These are phyloP conservation scores for Xiphydria camelus DNA, from an alignment of 2,888 invertebrate species.

Conservation along the genomic window DNA sequence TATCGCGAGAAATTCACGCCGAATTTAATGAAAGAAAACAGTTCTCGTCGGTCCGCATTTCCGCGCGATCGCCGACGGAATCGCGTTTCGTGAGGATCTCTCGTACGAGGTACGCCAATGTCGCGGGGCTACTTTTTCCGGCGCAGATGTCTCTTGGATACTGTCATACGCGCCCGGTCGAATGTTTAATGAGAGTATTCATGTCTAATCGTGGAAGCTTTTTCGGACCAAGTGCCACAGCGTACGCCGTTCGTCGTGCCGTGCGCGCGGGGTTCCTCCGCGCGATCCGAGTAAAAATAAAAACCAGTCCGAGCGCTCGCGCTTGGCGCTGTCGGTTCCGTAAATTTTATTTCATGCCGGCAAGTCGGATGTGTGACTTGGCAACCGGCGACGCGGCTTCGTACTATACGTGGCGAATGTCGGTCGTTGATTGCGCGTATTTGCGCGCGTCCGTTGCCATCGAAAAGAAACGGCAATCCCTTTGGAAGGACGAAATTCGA, in stretches of 20 bases:
- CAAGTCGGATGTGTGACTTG: slow-evolving; percentile 1
- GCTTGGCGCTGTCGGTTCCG: too few relatives aligned
- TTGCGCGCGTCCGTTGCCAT: too few relatives aligned
- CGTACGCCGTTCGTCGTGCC: background rate
- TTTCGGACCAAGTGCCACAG: slow-evolving; percentile 4
- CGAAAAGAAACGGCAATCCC: too few relatives aligned
- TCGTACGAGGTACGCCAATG: slow-evolving; percentile 2
- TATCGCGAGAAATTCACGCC: too few relatives aligned
- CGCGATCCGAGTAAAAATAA: background rate
- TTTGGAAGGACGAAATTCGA: too few relatives aligned
- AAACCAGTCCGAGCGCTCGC: slow-evolving; percentile 1
- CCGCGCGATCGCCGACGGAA: too few relatives aligned
- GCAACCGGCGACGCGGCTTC: background rate
- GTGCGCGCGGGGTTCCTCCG: background rate
- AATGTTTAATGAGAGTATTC: slow-evolving; percentile 15
- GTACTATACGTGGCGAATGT: too few relatives aligned
- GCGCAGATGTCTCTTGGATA: slow-evolving; percentile 10
- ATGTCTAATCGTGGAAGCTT: slow-evolving; percentile 13
- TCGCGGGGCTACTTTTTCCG: slow-evolving; percentile 4
- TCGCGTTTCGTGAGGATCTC: too few relatives aligned
- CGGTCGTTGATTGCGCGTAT: too few relatives aligned
- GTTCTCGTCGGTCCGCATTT: too few relatives aligned
- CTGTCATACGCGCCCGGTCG: slow-evolving; percentile 8
- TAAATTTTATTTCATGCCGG: background rate
- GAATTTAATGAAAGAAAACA: too few relatives aligned